A percentile compares a stretch with the other conserved stretches of the same genome.
phyloP scores from a whole-genome alignment of 2,888 invertebrate genomes.

The Aphodius granarius region DNA sequence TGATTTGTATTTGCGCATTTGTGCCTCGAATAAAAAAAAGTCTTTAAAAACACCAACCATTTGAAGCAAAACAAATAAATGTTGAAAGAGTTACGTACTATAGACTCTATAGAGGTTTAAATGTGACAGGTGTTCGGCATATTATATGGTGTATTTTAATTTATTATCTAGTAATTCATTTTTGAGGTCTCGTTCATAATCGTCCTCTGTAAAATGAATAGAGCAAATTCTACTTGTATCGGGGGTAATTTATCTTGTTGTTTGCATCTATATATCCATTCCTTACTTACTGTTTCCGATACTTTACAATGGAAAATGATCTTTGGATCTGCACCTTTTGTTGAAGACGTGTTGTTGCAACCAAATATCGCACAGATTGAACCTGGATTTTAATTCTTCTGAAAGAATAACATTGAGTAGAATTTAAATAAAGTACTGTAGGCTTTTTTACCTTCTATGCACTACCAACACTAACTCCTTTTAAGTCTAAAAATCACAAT shows the following conservation, averaged over 20 bases:
- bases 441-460: not conserved
- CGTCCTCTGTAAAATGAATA: conserved; percentile 1
- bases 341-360: not conserved
- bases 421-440: not conserved
- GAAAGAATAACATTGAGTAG: not conserved
- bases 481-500: not conserved
- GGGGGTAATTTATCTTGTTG: conserved; percentile 4
- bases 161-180: conserved; percentile 1
- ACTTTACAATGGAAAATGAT: not conserved
- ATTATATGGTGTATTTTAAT: not conserved
- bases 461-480: not conserved
- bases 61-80: not conserved
- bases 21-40: too few species aligned
- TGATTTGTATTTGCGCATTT: too few species aligned
- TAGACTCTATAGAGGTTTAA: not conserved
- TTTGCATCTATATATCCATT: not conserved
- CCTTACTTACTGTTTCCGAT: not conserved
- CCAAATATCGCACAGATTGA: not conserved
- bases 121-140: not conserved
- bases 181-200: not conserved
- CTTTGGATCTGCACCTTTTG: not conserved
- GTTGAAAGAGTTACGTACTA: not conserved
- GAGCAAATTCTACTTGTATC: conserved; percentile 3
- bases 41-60: not conserved
- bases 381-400: not conserved